Base-by-base conservation (phyloP, 2,113 vertebrate species). In the Cinclus mexicanus region DNA sequence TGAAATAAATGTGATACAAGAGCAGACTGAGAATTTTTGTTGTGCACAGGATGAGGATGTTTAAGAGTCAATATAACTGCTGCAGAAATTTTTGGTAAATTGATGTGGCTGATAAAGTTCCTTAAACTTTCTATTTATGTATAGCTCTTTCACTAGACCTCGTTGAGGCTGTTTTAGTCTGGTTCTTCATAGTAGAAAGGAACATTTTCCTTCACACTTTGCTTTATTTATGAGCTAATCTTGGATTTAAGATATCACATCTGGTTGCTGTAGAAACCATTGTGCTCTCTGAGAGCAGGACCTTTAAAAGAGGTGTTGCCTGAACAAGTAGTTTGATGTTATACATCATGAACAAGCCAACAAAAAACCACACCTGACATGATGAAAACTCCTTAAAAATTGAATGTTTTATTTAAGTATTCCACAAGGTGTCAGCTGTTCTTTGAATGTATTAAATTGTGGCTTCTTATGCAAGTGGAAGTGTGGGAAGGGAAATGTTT, bases 201-300 rank as follows among this genome's bases (percentile, higher is more conserved):
- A 56, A 17, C 17, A 3, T 71, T 83, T 60, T 63, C 57, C 46
- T 95, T 93, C 65, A 68, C 52, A 37, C 33, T 84, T 83, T 22
- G 29, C 59, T 86, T 75, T 90, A 81, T 95, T 94, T 91, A 46
- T 82, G 56, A 87, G 56, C 29, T 75, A 72, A 87, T 88, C 46
- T 46, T 65, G 44, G 55, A 61, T 10, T 49, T 84, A 56, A 53
- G 56, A 60, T 78, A 82, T 94, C 83, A 65, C 81, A 82, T 53
- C 81, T 84, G 69, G 56, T 89, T 95, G 70, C 84, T 92, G 72
- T 50, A 83, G 91, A 93, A 93, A 89, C 41, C 50, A 33, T 49
- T 80, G 37, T 69, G 89, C 15, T 82, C 37, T 76, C 52, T 29
- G 74, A 53, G 87, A 83, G 76, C 26, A 31, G 78, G 28, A 41